Evolutionary conservation across 1,140 invertebrate species (phyloP).

Genomic region (Micrasema minimum): DNA sequence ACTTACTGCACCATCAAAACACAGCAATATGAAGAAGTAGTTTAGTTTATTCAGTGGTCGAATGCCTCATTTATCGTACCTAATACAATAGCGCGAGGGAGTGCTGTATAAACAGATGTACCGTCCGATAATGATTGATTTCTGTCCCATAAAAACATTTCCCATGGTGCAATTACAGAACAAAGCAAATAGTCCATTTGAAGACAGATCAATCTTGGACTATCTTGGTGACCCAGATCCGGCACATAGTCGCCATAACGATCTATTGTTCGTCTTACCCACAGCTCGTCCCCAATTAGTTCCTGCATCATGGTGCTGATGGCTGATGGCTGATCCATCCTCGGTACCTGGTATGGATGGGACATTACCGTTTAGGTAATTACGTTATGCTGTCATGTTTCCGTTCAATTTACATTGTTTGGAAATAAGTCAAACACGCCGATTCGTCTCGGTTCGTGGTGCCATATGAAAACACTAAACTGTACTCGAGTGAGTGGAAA

Average conservation of each 20-base stretch:
- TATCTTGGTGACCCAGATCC: slow-evolving; percentile 32
- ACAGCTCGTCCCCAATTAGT: slow-evolving; percentile 29
- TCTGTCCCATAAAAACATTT: slow-evolving; percentile 22
- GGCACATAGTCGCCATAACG: slow-evolving; percentile 7
- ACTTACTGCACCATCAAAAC: background rate
- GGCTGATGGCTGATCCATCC: no score
- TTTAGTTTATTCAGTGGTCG: no score
- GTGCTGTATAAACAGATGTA: background rate
- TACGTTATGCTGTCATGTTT: slow-evolving; percentile 26
- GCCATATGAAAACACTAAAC: slow-evolving; percentile 10
- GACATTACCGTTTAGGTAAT: slow-evolving; percentile 30
- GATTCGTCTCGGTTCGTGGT: slow-evolving; percentile 19
- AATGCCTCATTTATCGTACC: no score
- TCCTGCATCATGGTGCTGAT: slow-evolving; percentile 5
- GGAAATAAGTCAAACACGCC: slow-evolving; percentile 21
- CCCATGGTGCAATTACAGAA: slow-evolving; percentile 31
- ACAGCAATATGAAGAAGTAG: no score
- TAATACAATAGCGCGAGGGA: background rate
- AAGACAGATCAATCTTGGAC: slow-evolving; percentile 17
- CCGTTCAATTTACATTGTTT: slow-evolving; percentile 4
- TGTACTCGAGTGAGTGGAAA: background rate
- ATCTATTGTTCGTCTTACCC: slow-evolving; percentile 25
- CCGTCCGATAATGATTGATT: slow-evolving; percentile 9
- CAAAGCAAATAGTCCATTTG: slow-evolving; percentile 33
- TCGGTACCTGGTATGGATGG: slow-evolving; percentile 4